Conservation (phyloP, 2,888 invertebrate species). For the Hartigia nigra region DNA sequence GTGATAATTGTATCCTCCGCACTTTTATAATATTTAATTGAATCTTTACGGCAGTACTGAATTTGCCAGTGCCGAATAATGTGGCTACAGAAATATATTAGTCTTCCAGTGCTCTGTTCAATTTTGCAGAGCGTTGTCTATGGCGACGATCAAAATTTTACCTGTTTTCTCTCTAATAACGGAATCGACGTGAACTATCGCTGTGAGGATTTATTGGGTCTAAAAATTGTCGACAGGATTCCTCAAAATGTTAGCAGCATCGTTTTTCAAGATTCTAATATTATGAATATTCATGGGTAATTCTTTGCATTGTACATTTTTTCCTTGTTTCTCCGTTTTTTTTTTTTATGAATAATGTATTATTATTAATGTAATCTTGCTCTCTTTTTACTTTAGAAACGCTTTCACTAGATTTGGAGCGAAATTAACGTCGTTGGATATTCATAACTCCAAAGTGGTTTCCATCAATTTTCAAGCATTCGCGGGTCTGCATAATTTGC, state of each 20-base stretch:
- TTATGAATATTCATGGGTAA: conserved; percentile 38
- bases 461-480: conserved; percentile 45
- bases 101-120: neutral
- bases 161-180: neutral
- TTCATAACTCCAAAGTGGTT: conserved; percentile 44
- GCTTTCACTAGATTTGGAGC: conserved; percentile 41
- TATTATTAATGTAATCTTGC: neutral
- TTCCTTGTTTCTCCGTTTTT: neutral
- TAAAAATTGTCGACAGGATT: neutral
- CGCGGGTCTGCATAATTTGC: conserved; percentile 37
- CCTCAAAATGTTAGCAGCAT: conserved; percentile 31
- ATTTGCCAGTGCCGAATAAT: neutral
- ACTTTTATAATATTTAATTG: neutral
- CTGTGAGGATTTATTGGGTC: neutral
- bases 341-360: neutral
- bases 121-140: neutral
- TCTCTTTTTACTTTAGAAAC: neutral
- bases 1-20: neutral
- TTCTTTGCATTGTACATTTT: neutral
- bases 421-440: conserved; percentile 38
- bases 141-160: neutral
- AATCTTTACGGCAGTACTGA: neutral
- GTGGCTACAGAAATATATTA: neutral
- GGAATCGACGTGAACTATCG: neutral
- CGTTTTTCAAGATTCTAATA: conserved; percentile 33